Evolutionary conservation across 1,140 invertebrate genomes (phyloP), one percentile per base, ranked within the genome.

Genomic region (Lucilia sericata): DNA sequence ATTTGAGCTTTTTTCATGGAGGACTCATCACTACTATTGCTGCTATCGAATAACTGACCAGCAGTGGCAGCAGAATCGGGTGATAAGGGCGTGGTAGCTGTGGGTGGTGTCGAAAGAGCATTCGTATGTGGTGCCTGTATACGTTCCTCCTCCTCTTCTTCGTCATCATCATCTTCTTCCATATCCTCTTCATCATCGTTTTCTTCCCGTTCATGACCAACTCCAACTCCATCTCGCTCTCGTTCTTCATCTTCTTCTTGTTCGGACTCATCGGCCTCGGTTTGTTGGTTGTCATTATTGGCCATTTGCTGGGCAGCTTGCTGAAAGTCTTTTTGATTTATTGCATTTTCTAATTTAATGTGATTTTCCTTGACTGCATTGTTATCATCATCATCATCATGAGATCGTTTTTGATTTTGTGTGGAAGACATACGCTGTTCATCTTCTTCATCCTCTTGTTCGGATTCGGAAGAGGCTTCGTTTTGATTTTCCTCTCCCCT

Each of bases 1-100:
- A 90, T 86, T 84, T 90, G 89, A 21, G 89, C 86, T 87, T 90
- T 88, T 47, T 90, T 90, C 89, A 90, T 88, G 14, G 86, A 87
- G 19, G 85, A 85, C 83, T 86, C 89, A 65, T 90, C 89, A 87
- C 89, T 90, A 85, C 89, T 90, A 83, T 88, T 89, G 87, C 89
- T 90, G 85, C 88, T 90, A 42, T 90, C 89, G 81, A 90, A 90
- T 78, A 89, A 85, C 84, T 90, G 89, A 2, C 89, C 89, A 3
- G 89, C 89, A 30, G 89, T 90, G 60, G 89, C 89, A 7, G 89
- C 88, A 65, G 89, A 90, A 42, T 90, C 88, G 7, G 89, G 89
- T 9, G 88, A 89, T 74, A 87, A 85, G 78, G 89, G 89, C 55
- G 87, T 88, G 78, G 86, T 88, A n/a, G 89, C 87, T 82, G 89